A percentile compares a stretch with the other conserved stretches of the same genome.
These are phyloP conservation scores for Anoplolepis gracilipes DNA, from an alignment of 1,140 invertebrate genomes.

Conservation along the genomic window DNA sequence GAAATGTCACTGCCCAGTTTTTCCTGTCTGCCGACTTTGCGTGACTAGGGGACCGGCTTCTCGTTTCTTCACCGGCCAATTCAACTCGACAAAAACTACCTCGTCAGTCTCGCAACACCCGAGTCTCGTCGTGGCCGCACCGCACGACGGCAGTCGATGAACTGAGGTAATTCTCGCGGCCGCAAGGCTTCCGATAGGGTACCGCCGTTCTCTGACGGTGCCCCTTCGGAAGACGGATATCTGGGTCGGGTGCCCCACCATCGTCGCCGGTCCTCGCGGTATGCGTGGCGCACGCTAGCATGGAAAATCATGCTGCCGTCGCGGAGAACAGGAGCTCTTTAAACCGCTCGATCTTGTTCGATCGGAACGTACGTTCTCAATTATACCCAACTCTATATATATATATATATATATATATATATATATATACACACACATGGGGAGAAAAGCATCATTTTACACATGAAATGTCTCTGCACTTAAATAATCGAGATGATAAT, in stretches of 20 bases:
- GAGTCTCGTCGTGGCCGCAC: slow-evolving; percentile 33
- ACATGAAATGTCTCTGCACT: too few relatives aligned
- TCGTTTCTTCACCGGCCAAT: neutral
- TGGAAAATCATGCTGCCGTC: slow-evolving; percentile 31
- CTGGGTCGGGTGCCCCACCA: slow-evolving; percentile 83
- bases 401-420: slow-evolving; percentile 1
- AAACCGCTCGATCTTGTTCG: slow-evolving; percentile 32
- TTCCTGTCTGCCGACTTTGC: neutral
- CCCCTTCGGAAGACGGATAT: slow-evolving; percentile 83
- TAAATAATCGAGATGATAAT: neutral
- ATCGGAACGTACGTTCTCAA: slow-evolving; percentile 57
- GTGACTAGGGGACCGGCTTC: neutral
- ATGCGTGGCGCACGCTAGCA: slow-evolving; percentile 39
- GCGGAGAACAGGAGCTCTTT: slow-evolving; percentile 1
- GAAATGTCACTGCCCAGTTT: neutral
- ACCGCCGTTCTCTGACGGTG: slow-evolving; percentile 63
- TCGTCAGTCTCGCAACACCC: neutral
- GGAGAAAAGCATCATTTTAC: too few relatives aligned
- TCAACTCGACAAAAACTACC: neutral
- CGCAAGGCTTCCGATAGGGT: slow-evolving; percentile 76
- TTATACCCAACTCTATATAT: too few relatives aligned
- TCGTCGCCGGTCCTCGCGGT: slow-evolving; percentile 9
- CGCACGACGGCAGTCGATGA: slow-evolving; percentile 79
- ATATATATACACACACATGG: neutral
- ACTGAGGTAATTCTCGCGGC: slow-evolving; percentile 72